Base-by-base conservation (phyloP, 2,888 invertebrate genomes). In the Prosopocoilus inquinatus region DNA sequence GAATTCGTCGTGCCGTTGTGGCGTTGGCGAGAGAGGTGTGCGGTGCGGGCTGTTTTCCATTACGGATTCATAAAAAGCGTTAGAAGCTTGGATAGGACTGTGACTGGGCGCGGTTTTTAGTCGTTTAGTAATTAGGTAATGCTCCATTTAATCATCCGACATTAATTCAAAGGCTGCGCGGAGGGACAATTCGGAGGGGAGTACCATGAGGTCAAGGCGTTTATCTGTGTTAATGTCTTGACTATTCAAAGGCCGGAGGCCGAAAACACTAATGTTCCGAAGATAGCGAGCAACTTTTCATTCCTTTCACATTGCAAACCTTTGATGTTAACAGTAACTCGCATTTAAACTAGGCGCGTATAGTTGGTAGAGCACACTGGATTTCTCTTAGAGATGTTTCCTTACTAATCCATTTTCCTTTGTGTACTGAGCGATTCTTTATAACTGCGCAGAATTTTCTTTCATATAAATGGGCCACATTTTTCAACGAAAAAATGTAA, bases 51-150 rank as follows among this genome's bases (percentile, higher is more conserved):
- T 5, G 9, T 15, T 41, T 41, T 41, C 41, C 41, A 41, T 41
- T 41, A 41, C 13, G 16, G 41, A 11, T 16, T 13, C 41, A 41
- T 41, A 41, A 41, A 38, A 41, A 41, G 41, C 41, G 16, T 41
- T 41, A 15, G 16, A 13, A 11, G n/a, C 12, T 41, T 7, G 20
- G 20, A 28, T 28, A 28, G 15, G 41, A 41, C 9, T 41, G 16
- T 11, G 16, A 16, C 12, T 9, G 41, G 41, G 41, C 11, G 41
- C 16, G 41, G 41, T 16, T 9, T 15, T 41, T 16, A 15, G 12
- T 15, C 12, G 15, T 36, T 36, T 41, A 15, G 13, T 41, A 41
- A 41, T 41, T 41, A 41, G 41, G 16, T 11, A 15, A 41, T 41
- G 9, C 15, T 41, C 9, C 15, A 11, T 41, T 41, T 13, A 41